A percentile compares a stretch with the other conserved stretches of the same genome.
Conservation (phyloP, 2,797 vertebrate species). For the Phaenicophaeus curvirostris region DNA sequence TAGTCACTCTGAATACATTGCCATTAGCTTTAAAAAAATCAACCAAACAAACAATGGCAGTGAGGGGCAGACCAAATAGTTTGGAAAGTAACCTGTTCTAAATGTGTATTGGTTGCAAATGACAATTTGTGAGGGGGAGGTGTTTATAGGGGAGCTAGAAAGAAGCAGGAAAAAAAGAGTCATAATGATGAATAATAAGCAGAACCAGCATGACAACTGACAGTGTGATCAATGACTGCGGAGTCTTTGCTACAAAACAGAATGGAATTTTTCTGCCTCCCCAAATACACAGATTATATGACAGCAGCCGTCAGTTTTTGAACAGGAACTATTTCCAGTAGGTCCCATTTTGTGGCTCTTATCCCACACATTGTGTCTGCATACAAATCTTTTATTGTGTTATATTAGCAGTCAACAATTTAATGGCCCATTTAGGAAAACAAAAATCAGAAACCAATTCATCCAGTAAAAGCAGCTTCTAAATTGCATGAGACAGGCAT, state of each 20-base stretch:
- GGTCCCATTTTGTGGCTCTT: neutral
- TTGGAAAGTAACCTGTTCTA: neutral
- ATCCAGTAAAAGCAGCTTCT: conserved; percentile 20
- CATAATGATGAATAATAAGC: neutral
- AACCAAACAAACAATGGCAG: neutral
- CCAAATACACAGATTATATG: neutral
- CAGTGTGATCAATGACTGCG: neutral
- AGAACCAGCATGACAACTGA: neutral
- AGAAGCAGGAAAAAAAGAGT: neutral
- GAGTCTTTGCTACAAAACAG: conserved; percentile 42
- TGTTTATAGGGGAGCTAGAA: neutral
- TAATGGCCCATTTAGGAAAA: conserved; percentile 29
- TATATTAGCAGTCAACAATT: conserved; percentile 33
- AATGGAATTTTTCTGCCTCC: conserved; percentile 22
- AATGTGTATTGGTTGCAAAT: neutral
- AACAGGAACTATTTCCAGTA: neutral
- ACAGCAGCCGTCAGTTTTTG: neutral
- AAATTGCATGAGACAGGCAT: conserved; percentile 8
- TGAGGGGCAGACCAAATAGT: neutral
- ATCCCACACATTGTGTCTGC: conserved; percentile 20
- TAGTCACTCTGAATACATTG: neutral
- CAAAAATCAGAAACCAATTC: conserved; percentile 52
- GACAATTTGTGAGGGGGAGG: neutral
- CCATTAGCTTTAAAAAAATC: neutral
- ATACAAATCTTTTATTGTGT: conserved; percentile 29